Conservation (phyloP, 2,888 invertebrate species). For the Cephus rjabovi region DNA sequence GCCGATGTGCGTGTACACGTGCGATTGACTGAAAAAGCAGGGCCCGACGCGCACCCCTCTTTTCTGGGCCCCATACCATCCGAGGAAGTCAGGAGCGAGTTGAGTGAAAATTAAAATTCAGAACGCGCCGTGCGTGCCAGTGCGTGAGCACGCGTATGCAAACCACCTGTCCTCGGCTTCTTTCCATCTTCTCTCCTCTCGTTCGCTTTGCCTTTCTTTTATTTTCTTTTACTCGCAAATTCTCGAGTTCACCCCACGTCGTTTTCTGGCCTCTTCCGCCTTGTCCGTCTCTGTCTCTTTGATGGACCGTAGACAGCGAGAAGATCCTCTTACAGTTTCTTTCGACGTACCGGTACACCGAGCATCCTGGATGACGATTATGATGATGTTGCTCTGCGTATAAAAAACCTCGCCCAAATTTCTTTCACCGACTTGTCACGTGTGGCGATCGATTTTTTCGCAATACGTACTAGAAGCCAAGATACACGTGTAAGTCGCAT, state of each 20-base stretch:
- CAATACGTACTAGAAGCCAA: neutral
- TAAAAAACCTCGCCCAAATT: neutral
- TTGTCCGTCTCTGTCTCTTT: conserved; percentile 30
- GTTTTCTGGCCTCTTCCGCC: conserved; percentile 10
- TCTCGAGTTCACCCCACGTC: neutral
- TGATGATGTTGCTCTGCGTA: neutral
- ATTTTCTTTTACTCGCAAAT: neutral
- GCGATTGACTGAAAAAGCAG: neutral
- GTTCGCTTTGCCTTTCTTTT: neutral
- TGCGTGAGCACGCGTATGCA: conserved; percentile 41
- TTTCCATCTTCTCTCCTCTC: conserved; percentile 3
- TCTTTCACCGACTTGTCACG: neutral
- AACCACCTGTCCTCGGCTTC: conserved; percentile 49
- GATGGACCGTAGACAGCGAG: neutral
- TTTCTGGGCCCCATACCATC: neutral
- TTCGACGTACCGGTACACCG: neutral
- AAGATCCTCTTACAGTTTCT: neutral
- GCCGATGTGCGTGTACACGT: neutral
- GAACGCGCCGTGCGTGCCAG: conserved; percentile 34
- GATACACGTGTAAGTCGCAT: neutral
- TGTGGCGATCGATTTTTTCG: neutral
- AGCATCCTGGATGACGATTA: neutral
- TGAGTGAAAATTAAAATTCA: conserved; percentile 59
- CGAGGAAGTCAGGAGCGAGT: conserved; percentile 7
- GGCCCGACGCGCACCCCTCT: neutral